Conservation (phyloP, 2,113 vertebrate genomes). For the Shinisaurus crocodilurus region DNA sequence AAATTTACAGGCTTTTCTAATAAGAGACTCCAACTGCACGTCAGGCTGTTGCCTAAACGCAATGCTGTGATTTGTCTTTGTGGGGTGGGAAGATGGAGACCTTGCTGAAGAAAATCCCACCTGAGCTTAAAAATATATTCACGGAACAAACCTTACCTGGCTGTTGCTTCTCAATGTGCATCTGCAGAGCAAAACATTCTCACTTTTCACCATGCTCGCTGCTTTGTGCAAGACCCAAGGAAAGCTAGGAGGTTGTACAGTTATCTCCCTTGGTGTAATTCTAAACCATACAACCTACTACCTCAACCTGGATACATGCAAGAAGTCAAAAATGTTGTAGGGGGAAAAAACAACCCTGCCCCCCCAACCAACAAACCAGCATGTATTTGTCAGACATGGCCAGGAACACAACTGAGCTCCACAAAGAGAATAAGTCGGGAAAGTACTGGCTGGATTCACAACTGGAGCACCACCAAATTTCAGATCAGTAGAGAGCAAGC, state of each 20-base stretch:
- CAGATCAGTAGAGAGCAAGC: not conserved
- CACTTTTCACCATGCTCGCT: conserved; percentile 70
- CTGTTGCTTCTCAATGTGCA: conserved; percentile 64
- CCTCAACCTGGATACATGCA: conserved; percentile 94
- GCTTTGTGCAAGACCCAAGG: conserved; percentile 88
- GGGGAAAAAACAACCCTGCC: conserved; percentile 56
- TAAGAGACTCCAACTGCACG: too few species aligned
- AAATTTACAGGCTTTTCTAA: not conserved
- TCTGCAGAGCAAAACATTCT: conserved; percentile 62
- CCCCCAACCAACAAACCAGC: not conserved
- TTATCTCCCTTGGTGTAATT: conserved; percentile 98
- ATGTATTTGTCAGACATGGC: not conserved
- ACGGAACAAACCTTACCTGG: conserved; percentile 77
- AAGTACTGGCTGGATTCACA: not conserved
- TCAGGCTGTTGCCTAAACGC: too few species aligned
- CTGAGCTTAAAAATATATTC: conserved; percentile 19
- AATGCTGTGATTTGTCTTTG: not conserved
- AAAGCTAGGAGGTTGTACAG: conserved; percentile 99
- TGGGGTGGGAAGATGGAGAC: not conserved
- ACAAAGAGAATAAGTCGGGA: not conserved
- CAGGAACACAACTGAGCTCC: not conserved
- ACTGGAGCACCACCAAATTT: not conserved
- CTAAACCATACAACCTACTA: conserved; percentile 99
- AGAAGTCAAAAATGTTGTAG: conserved; percentile 73
- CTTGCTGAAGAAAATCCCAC: not conserved